Conservation (phyloP, 2,888 invertebrate genomes). For the Microdon myrmicae region DNA sequence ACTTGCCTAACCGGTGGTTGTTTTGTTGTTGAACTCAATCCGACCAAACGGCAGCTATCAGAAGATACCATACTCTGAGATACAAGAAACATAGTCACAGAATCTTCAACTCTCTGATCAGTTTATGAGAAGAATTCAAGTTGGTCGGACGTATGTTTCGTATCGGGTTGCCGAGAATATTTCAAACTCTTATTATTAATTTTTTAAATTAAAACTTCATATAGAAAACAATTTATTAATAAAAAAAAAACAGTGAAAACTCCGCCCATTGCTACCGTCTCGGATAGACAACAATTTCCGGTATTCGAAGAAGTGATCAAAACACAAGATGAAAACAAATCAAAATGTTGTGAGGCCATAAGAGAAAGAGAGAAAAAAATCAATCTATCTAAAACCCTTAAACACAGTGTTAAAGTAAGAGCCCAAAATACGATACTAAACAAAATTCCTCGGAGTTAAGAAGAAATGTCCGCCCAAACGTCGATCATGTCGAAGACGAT, state of each 20-base stretch:
- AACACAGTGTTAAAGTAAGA: conserved; percentile 18
- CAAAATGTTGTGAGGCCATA: conserved; percentile 40
- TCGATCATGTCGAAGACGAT: conserved; percentile 57
- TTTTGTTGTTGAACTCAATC: conserved; percentile 24
- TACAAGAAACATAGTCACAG: conserved; percentile 44
- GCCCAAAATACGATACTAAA: conserved; percentile 39
- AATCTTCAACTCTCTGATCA: conserved; percentile 56
- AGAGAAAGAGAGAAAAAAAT: conserved; percentile 22
- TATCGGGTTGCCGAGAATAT: conserved; percentile 47
- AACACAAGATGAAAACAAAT: too few relatives aligned
- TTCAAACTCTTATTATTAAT: conserved; percentile 20
- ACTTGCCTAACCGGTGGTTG: conserved; percentile 52
- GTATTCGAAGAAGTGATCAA: too few relatives aligned
- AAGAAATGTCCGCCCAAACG: conserved; percentile 55
- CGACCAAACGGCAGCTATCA: conserved; percentile 18
- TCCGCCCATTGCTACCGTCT: too few relatives aligned
- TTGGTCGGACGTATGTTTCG: conserved; percentile 57
- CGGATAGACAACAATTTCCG: too few relatives aligned
- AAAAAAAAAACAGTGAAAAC: conserved; percentile 38
- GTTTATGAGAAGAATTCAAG: conserved; percentile 64
- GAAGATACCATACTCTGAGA: conserved; percentile 22
- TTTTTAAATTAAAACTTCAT: conserved; percentile 44
- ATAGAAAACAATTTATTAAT: conserved; percentile 30
- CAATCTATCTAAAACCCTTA: conserved; percentile 14
- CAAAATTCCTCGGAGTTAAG: conserved; percentile 6